phyloP scores from a whole-genome alignment of 2,113 vertebrate genomes.

The Dissostichus mawsoni region DNA sequence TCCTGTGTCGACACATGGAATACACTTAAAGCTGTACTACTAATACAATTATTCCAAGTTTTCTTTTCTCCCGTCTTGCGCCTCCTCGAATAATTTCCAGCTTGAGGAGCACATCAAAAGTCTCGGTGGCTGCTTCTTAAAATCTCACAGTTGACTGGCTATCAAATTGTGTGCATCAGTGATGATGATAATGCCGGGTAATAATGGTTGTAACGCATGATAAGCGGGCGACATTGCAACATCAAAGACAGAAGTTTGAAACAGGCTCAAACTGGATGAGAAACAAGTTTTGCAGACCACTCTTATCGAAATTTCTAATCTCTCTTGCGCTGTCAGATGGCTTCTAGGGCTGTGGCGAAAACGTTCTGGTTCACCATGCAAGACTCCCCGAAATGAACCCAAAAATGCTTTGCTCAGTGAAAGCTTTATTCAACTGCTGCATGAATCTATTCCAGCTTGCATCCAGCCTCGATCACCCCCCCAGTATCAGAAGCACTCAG shows the following conservation, averaged over 20 bases:
- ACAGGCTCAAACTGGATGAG: conserved; percentile 33
- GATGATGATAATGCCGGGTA: conserved; percentile 48
- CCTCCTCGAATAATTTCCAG: conserved; percentile 34
- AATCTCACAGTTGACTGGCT: conserved; percentile 44
- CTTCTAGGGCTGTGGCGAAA: conserved; percentile 9
- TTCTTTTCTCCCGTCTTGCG: too few relatives aligned
- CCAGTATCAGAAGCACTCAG: conserved; percentile 42
- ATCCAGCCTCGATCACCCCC: conserved; percentile 47
- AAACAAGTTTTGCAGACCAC: conserved; percentile 29
- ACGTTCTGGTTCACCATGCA: conserved; percentile 24
- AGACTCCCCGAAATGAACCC: conserved; percentile 23
- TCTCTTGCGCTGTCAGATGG: conserved; percentile 1
- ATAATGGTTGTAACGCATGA: conserved; percentile 33
- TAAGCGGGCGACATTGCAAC: conserved; percentile 30
- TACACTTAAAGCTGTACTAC: conserved; percentile 23
- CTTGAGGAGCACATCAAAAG: conserved; percentile 47
- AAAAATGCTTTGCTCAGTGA: conserved; percentile 27
- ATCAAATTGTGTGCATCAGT: conserved; percentile 51
- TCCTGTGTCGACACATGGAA: conserved; percentile 44
- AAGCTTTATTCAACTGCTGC: conserved; percentile 28
- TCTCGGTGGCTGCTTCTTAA: conserved; percentile 14
- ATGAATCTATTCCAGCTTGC: conserved; percentile 39
- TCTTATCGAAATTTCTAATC: conserved; percentile 19
- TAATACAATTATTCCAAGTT: conserved; percentile 25
- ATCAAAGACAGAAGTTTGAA: conserved; percentile 54